Conservation (phyloP, 1,140 invertebrate genomes). For the Ylistrum balloti region DNA sequence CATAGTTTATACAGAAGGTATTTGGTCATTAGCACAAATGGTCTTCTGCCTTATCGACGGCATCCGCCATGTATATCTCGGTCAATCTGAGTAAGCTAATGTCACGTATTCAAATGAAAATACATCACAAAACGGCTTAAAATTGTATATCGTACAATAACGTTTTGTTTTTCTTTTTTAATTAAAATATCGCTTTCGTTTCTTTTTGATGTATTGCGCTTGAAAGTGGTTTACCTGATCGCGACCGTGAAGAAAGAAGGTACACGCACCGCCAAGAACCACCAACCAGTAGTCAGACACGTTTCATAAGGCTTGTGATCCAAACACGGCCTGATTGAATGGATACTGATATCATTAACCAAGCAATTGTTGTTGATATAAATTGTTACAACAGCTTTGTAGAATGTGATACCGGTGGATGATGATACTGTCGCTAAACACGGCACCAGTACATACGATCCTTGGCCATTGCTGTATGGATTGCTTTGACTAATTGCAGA, state of each 20-base stretch:
- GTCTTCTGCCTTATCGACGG: no score
- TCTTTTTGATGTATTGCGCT: no score
- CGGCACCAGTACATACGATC: constrained; percentile 30
- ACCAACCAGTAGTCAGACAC: not conserved
- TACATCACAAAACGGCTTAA: no score
- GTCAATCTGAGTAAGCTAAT: no score
- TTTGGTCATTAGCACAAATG: no score
- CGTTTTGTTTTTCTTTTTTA: no score
- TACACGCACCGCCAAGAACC: not conserved
- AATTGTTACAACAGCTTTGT: not conserved
- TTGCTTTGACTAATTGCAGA: constrained; percentile 4
- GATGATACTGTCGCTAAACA: not conserved
- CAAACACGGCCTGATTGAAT: not conserved
- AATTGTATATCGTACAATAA: no score
- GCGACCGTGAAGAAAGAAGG: not conserved
- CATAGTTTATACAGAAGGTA: no score
- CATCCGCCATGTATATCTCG: no score
- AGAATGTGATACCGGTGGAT: not conserved
- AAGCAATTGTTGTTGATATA: constrained; percentile 35
- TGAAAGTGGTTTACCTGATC: no score
- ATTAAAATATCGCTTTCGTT: no score
- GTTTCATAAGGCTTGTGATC: not conserved
- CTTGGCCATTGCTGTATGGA: not conserved
- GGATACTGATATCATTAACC: not conserved
- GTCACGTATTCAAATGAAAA: no score